Evolutionary conservation across 2,888 invertebrate species (phyloP).

Genomic region (Uropetala carovei): DNA sequence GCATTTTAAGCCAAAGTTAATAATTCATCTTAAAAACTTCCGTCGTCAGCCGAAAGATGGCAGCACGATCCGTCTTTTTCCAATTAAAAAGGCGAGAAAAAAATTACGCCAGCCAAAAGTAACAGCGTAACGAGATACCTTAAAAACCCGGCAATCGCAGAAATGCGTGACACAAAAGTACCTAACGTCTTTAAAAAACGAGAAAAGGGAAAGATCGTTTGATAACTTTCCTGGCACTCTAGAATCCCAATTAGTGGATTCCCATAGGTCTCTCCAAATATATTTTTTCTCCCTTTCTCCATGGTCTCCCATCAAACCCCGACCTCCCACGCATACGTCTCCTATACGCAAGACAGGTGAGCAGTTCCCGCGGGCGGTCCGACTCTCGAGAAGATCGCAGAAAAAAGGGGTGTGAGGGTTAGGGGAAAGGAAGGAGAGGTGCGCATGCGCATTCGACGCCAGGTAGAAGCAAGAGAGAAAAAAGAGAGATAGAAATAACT

Average conservation of each 20-base stretch:
- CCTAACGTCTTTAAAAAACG: background rate
- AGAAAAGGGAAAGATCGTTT: background rate
- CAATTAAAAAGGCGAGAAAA: background rate
- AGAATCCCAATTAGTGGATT: conserved; percentile 25
- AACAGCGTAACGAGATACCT: background rate
- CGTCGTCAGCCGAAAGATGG: background rate
- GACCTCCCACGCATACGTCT: conserved; percentile 15
- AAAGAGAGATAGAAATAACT: no score
- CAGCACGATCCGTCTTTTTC: background rate
- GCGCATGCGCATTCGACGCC: background rate
- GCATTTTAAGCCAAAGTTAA: background rate
- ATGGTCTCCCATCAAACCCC: background rate
- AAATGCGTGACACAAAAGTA: background rate
- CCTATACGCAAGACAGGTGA: conserved; percentile 26
- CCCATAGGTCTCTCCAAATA: background rate
- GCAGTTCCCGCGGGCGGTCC: background rate
- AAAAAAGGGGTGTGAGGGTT: no score
- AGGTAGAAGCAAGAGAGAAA: background rate
- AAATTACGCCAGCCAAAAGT: background rate
- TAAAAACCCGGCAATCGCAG: background rate
- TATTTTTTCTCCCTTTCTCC: background rate
- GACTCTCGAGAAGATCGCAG: background rate
- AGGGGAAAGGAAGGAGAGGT: background rate
- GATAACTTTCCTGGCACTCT: background rate
- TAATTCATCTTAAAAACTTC: background rate